Conservation (phyloP, 1,140 invertebrate species). For the Stegodyphus mimosarum region DNA sequence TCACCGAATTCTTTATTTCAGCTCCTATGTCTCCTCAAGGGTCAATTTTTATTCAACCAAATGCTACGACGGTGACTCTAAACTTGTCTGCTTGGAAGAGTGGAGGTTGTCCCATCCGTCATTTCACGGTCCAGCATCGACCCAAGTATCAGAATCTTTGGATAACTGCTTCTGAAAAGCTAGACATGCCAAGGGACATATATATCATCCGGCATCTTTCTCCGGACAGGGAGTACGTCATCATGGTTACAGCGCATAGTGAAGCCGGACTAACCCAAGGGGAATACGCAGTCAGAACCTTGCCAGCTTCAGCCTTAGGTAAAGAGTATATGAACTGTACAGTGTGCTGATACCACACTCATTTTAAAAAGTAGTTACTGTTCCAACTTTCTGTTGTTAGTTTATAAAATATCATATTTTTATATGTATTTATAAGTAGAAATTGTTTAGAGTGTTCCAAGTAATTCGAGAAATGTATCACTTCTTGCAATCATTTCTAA, state of each 20-base stretch:
- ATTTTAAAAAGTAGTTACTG: not conserved
- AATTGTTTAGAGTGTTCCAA: too few species aligned
- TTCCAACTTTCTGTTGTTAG: too few species aligned
- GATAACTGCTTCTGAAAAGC: conserved; percentile 78
- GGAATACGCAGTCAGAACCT: conserved; percentile 52
- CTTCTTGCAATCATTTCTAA: too few species aligned
- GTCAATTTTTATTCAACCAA: conserved; percentile 64
- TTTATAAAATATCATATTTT: too few species aligned
- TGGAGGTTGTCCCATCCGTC: conserved; percentile 72
- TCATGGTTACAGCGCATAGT: conserved; percentile 57
- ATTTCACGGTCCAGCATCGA: conserved; percentile 75
- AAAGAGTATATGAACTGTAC: conserved; percentile 5
- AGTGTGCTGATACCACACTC: not conserved
- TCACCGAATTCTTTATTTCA: conserved; percentile 10
- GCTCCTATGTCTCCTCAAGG: conserved; percentile 63
- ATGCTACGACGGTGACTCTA: conserved; percentile 69
- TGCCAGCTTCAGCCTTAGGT: conserved; percentile 43
- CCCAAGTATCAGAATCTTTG: conserved; percentile 79
- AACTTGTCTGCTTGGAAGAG: conserved; percentile 74
- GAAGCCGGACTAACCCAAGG: conserved; percentile 58
- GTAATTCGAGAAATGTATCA: too few species aligned
- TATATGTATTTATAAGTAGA: too few species aligned
- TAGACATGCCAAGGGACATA: conserved; percentile 8
- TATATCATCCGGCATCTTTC: conserved; percentile 38
- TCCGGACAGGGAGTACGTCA: conserved; percentile 50